Evolutionary conservation across 35 echinoderm and acorn worm genomes (phyloP), one percentile per base, ranked within the genome.

Genomic region (Apostichopus californicus): DNA sequence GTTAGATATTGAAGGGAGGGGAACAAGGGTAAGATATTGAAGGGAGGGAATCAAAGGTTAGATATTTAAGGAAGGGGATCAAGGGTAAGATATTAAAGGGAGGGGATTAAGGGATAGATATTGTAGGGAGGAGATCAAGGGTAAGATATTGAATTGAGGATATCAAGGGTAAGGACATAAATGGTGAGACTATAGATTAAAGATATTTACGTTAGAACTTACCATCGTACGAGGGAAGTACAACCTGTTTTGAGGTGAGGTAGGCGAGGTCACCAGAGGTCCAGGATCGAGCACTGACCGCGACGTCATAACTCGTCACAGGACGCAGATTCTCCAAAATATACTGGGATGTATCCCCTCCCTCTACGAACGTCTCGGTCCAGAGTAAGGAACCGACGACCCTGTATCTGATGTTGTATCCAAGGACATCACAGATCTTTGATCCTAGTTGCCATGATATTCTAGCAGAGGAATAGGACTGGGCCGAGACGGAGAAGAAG

Each of bases 371-470:
- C 5, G 12, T 72, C 82, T 75, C 28, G 5, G 56, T 70, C 58
- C 71, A 85, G 14, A 28, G 15, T 1, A 57, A 1, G 15, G 92
- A 87, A 4, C 54, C 66, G 1, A n/a, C 17, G 15, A 15, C 57
- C 12, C 75, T 26, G 77, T 81, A 91, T 7, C 73, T 63, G 80
- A 95, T 90, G 57, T 90, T 95, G 78, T 95, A 95, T 5, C 94
- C 94, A 5, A 93, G 59, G 72, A 93, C 66, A 55, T 95, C 94
- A 61, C 94, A 95, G 56, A 56, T 65, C 46, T 95, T 70, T n/a
- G 34, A 53, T 14, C 81, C 63, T 6, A 91, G 73, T 5, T 54
- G 8, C 94, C 94, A 95, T 11, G 86, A 65, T 4, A 93, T 26
- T 26, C 66, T 55, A 54, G 93, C 88, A 9, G 58, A 22, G 28